phyloP scores from a whole-genome alignment of 2,113 vertebrate genomes.

The Gnathonemus echidnorhynchus region DNA sequence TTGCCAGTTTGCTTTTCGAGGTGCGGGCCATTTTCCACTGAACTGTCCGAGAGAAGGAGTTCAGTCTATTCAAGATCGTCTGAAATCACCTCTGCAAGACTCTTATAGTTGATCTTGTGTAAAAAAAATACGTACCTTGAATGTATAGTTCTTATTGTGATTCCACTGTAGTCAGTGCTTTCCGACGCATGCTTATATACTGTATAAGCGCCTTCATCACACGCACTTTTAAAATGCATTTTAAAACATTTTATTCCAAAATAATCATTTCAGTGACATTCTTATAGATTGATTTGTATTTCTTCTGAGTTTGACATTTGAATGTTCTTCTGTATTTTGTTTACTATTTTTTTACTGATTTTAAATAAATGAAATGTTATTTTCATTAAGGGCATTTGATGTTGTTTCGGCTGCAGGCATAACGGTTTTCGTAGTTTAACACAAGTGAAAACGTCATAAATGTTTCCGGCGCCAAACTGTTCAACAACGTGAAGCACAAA shows the following conservation, averaged over 20 bases:
- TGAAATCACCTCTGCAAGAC: conserved; percentile 28
- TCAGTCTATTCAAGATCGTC: conserved; percentile 44
- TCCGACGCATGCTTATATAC: background rate
- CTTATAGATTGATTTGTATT: background rate
- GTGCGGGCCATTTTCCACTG: background rate
- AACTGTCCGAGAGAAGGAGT: conserved; percentile 32
- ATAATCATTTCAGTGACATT: background rate
- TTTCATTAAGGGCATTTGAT: background rate
- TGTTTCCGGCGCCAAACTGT: background rate
- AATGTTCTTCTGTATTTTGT: background rate
- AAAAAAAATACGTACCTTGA: background rate
- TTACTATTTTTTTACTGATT: background rate
- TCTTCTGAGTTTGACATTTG: background rate
- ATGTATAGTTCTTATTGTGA: background rate
- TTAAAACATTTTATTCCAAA: background rate
- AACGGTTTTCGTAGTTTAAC: background rate
- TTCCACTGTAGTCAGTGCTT: background rate
- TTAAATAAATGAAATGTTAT: background rate
- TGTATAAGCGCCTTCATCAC: background rate
- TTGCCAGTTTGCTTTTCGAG: conserved; percentile 20
- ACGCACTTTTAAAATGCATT: background rate
- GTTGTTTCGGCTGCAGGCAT: background rate
- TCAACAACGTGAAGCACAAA: background rate
- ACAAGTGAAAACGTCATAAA: background rate
- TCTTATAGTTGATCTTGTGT: conserved; percentile 26